Evolutionary conservation across 2,797 vertebrate genomes (phyloP).

Genomic region (Ficedula albicollis): DNA sequence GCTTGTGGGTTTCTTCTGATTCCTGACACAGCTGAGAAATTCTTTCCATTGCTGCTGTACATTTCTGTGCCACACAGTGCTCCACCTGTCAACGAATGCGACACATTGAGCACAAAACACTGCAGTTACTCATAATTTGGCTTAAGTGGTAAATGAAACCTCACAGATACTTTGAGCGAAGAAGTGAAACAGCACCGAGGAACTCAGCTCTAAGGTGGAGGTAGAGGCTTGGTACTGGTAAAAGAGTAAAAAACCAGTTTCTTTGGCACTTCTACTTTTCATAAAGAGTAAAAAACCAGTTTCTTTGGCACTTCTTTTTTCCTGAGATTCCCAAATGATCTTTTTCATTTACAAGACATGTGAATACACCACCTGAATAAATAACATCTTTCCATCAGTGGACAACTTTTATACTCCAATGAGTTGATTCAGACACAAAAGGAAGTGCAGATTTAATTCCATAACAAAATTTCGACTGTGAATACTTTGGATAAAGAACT

Average conservation of each 20-base stretch:
- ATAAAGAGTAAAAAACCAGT: not conserved
- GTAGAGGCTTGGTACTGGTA: not conserved
- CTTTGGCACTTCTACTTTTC: not conserved
- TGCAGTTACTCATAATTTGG: not conserved
- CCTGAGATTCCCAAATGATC: not conserved
- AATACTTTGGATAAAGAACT: not conserved
- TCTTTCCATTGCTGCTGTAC: not conserved
- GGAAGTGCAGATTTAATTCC: not conserved
- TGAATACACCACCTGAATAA: not conserved
- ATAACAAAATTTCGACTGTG: not conserved
- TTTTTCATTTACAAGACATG: not conserved
- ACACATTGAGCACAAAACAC: not conserved
- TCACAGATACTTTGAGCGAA: not conserved
- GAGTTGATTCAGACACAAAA: not conserved
- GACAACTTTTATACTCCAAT: not conserved
- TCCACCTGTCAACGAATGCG: not conserved
- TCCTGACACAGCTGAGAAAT: not conserved
- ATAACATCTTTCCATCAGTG: not conserved
- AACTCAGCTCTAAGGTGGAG: not conserved
- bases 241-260: not conserved
- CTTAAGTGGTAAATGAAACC: not conserved
- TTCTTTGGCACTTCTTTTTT: not conserved
- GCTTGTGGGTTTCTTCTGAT: not conserved
- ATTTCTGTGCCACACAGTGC: not conserved
- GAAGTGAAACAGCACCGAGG: rapidly evolving